A percentile compares a stretch with the other conserved stretches of the same genome.
Evolutionary conservation across 2,797 vertebrate species (phyloP).

Genomic region (Myripristis jacobus): DNA sequence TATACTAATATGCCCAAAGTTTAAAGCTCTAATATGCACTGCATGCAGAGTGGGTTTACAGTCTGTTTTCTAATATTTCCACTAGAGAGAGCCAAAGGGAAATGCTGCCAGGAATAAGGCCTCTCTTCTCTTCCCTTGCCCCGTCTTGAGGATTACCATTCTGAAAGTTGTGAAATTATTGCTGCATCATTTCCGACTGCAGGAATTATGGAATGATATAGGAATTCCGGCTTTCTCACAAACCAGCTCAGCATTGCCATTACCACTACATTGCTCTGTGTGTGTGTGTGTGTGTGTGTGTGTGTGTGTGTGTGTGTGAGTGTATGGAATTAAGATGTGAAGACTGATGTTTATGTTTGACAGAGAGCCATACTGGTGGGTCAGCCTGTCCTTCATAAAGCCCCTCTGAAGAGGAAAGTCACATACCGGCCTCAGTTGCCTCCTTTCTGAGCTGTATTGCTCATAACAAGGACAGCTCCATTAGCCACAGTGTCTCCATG

Average conservation of each 20-base stretch:
- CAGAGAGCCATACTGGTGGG: too few species aligned
- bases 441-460: conserved; percentile 16
- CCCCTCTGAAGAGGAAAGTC: conserved; percentile 5
- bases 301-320: too few species aligned
- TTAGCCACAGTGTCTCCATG: conserved; percentile 47
- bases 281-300: not conserved
- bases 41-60: not conserved
- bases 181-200: too few species aligned
- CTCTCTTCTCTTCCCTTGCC: too few species aligned
- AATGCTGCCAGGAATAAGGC: too few species aligned
- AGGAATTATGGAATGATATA: too few species aligned
- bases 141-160: too few species aligned
- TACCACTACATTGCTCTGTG: not conserved
- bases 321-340: not conserved
- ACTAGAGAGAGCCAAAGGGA: conserved; percentile 35
- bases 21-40: too few species aligned
- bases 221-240: not conserved
- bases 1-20: too few species aligned
- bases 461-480: conserved; percentile 56
- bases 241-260: not conserved
- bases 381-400: conserved; percentile 2
- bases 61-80: conserved; percentile 23
- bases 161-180: too few species aligned
- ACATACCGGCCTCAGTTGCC: conserved; percentile 7
- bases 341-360: not conserved